These are phyloP conservation scores for Lepidonotus clava DNA, from an alignment of 2,888 invertebrate species.

Conservation along the genomic window DNA sequence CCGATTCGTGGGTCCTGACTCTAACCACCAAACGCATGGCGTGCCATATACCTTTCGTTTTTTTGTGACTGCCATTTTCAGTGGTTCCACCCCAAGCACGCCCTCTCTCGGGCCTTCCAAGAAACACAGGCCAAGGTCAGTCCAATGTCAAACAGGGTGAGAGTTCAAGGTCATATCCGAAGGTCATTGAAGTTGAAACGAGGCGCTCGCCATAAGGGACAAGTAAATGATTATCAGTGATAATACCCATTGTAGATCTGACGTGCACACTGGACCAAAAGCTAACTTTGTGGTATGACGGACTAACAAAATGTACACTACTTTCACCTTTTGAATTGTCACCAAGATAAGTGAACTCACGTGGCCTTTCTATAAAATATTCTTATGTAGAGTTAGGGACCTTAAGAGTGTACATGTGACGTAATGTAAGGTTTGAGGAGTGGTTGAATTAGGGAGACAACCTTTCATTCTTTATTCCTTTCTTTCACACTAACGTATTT, in stretches of 20 bases:
- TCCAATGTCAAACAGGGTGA: slow-evolving; percentile 38
- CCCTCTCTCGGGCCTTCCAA: slow-evolving; percentile 44
- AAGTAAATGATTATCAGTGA: background rate
- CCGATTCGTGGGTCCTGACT: background rate
- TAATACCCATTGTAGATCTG: background rate
- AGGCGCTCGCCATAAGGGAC: background rate
- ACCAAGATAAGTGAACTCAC: too few species aligned
- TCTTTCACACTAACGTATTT: too few species aligned
- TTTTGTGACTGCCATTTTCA: slow-evolving; percentile 43
- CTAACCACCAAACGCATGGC: background rate
- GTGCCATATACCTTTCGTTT: slow-evolving; percentile 11
- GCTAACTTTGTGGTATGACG: background rate
- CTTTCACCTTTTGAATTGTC: background rate
- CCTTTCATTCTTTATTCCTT: too few species aligned
- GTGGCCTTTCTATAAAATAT: too few species aligned
- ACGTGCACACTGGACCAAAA: background rate
- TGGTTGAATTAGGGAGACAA: too few species aligned
- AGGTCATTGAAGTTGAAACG: slow-evolving; percentile 42
- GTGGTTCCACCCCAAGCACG: slow-evolving; percentile 41
- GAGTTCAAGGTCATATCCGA: slow-evolving; percentile 34
- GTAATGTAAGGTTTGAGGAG: too few species aligned
- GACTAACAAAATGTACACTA: too few species aligned
- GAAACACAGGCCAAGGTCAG: slow-evolving; percentile 51
- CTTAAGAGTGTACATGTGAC: too few species aligned
- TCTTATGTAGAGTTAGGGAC: too few species aligned